Evolutionary conservation across 2,113 vertebrate species (phyloP), one percentile per base, ranked within the genome.

Genomic region (Nothobranchius kuhntae): DNA sequence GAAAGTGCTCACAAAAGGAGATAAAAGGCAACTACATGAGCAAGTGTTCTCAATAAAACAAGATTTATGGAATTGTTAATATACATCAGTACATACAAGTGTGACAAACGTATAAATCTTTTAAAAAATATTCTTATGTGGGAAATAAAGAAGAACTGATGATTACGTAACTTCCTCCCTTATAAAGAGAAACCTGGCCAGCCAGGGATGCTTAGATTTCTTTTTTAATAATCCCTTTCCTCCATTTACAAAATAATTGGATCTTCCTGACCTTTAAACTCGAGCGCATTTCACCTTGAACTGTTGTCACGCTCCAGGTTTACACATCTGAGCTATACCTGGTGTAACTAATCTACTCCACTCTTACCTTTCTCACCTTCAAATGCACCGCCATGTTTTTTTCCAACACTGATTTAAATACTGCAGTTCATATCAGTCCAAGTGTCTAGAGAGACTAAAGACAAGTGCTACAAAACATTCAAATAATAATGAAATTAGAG

Each of bases 51-150:
- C 61, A 71, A 80, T 85, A 83, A 84, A 89, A 85, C 65, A 81
- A 38, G 10, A 77, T 87, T 89, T 88, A 87, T 87, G 66, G 46
- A 83, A 83, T 76, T 86, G 83, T 91, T 91, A 92, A 91, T 81
- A 83, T 61, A 88, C 64, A 87, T 50, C 78, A 61, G 68, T 78
- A 87, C 71, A 85, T 55, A 81, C 60, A 74, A 74, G 55, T 24
- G 59, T 65, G 56, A 70, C 61, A 76, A 75, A 75, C 46, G 65
- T 75, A 88, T 81, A 84, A 90, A 90, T 80, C 70, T 76, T 86
- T 73, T 67, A 66, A 44, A 40, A 91, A 92, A 91, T 91, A 91
- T 72, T 21, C 53, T 74, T 65, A 80, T 68, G 66, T 71, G 53
- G 65, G 51, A 74, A 75, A 82, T 58, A 77, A 73, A 63, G 17